Conservation (phyloP, 2,797 vertebrate genomes). For the Galago senegalensis region DNA sequence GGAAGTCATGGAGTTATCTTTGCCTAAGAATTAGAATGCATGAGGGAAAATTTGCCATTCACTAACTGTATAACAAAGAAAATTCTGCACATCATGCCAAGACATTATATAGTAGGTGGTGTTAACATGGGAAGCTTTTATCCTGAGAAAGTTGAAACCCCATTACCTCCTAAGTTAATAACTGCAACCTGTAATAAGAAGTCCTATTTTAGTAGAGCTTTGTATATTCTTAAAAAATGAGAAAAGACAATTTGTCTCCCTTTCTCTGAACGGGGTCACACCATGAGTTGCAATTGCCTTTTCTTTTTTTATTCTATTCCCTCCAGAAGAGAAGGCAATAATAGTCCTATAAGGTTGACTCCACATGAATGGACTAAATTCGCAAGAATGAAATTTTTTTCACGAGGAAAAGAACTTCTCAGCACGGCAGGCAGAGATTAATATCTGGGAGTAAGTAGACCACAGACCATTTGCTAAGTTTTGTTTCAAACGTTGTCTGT, state of each 20-base stretch:
- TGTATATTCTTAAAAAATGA: conserved; percentile 76
- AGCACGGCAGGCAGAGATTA: conserved; percentile 63
- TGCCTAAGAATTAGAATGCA: conserved; percentile 59
- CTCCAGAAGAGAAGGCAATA: conserved; percentile 69
- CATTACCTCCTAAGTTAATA: conserved; percentile 72
- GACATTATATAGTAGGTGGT: conserved; percentile 66
- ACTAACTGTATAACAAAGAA: conserved; percentile 64
- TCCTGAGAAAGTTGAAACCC: conserved; percentile 55
- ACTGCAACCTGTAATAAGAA: conserved; percentile 62
- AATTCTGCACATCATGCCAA: conserved; percentile 52
- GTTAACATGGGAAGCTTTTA: conserved; percentile 67
- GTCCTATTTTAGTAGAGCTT: conserved; percentile 74
- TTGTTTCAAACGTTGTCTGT: conserved; percentile 67
- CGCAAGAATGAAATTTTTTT: conserved; percentile 69
- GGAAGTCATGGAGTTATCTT: conserved; percentile 69
- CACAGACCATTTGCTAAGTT: conserved; percentile 69
- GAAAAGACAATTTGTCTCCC: conserved; percentile 73
- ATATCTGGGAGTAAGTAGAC: conserved; percentile 63
- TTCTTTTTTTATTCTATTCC: conserved; percentile 59
- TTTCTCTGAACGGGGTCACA: conserved; percentile 39
- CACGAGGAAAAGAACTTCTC: conserved; percentile 50
- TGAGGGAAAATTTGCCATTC: conserved; percentile 51
- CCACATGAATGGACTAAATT: conserved; percentile 70
- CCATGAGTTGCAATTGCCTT: conserved; percentile 50
- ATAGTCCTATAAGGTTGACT: conserved; percentile 71